Evolutionary conservation across 2,113 vertebrate species (phyloP), one percentile per base, ranked within the genome.

Genomic region (Balaenoptera acutorostrata): DNA sequence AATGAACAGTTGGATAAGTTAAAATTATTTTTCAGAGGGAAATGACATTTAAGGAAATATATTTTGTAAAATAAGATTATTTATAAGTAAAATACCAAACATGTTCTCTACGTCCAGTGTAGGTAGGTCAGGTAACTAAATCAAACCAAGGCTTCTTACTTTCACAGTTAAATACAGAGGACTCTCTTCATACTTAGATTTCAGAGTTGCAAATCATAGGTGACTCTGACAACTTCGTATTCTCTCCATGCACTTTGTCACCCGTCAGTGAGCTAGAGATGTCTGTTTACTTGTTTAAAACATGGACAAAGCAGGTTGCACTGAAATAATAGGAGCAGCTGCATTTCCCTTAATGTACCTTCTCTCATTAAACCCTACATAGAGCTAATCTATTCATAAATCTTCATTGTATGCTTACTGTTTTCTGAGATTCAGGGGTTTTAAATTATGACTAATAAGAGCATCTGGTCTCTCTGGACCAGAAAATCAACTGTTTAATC

Each of bases 401-500:
- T 96, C 39, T 55, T 95, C 18, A 13, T 33, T 66, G 36, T 52
- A 12, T 72, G 82, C 20, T 93, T 44, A 36, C 63, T 95, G 59
- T 92, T 92, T 88, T 57, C 55, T 52, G 61, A 89, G 80, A 94
- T 68, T 72, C 46, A 87, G 57, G 68, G 27, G 8, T 29, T 95
- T 97, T 87, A 92, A 61, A 82, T 75, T 74, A 31, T 84, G 61
- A 87, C 71, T 78, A 89, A 63, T 86, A 49, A 74, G 88, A 92
- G 23, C 61, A 69, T 75, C 84, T 95, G 36, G 10, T 87, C 74
- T 95, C 49, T 52, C 49, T 13, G 55, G 75, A 41, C 57, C 27
- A 36, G 81, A 92, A 94, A 92, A 88, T 57, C 63, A 63, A 46
- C 49, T 63, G 21, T 66, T 94, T 94, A 49, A 72, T 96, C 29